A percentile compares a stretch with the other conserved stretches of the same genome.
These are phyloP conservation scores for Meta bourneti DNA, from an alignment of 2,888 invertebrate species.

Conservation along the genomic window DNA sequence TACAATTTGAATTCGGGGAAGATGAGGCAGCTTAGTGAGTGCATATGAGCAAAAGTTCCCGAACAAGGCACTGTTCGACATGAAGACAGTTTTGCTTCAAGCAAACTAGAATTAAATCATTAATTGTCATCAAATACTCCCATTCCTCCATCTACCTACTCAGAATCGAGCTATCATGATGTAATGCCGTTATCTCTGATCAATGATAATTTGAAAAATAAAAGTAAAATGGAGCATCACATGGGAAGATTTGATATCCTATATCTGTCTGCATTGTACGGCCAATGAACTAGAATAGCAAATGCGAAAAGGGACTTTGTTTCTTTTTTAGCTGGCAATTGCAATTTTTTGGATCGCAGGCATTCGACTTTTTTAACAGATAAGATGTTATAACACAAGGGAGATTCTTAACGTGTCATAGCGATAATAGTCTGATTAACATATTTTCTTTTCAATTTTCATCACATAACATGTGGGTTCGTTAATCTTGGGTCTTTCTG, in stretches of 20 bases:
- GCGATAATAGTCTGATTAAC: no score
- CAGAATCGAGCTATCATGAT: not conserved
- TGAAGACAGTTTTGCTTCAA: no score
- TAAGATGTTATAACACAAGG: no score
- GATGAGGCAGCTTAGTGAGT: no score
- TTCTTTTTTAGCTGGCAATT: not conserved
- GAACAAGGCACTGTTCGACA: no score
- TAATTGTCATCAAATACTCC: not conserved
- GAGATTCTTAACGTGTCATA: no score
- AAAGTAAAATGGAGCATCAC: slow-evolving; percentile 7
- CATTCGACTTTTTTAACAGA: no score
- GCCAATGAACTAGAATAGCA: not conserved
- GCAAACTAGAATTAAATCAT: not conserved
- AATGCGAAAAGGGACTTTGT: not conserved
- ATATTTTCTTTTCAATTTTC: no score
- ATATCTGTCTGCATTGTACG: not conserved
- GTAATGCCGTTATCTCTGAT: not conserved
- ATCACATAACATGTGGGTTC: no score
- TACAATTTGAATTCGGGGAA: no score
- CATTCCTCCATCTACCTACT: not conserved
- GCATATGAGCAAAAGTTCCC: no score
- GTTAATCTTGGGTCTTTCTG: no score
- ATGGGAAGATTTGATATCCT: not conserved
- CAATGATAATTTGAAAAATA: not conserved
- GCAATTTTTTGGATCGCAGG: not conserved